Base-by-base conservation (phyloP, 2,888 invertebrate genomes). In the Drosophila tanythrix region DNA sequence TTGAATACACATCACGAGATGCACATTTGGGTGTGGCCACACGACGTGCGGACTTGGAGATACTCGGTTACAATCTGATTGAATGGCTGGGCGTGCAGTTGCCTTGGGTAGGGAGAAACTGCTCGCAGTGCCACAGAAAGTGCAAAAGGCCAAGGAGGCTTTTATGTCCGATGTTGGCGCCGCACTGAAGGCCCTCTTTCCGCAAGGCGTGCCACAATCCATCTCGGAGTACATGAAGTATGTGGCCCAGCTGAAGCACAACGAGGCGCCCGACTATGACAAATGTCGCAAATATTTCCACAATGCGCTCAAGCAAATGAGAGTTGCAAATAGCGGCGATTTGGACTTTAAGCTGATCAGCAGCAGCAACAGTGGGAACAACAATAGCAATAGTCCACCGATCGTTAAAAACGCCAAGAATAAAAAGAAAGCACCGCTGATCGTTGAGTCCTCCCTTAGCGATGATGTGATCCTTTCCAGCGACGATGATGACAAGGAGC, bases 1-100 rank as follows among this genome's bases (percentile, higher is more conserved):
- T 99, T 72, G 98, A 99, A 91, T 99, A 98, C 92, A 97, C 98
- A 0, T 99, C 99, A 81, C 94, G 98, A 71, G 99, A 99, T 94
- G 99, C 99, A 5, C 99, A 99, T 93, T 94, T 96, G 81, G 99
- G 99, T 93, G 96, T 96, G 55, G 94, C 96, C 38, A 98, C 98
- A 18, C 96, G 97, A 95, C 94, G 99, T 52, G 97, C 98, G 0
- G 99, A 99, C 93, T 93, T 99, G 25, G 99, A 99, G 94, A 98
- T 99, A 80, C 94, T 99, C 6, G 97, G 96, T 1, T 99, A 97
- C 92, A 99, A 99, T 93, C 94, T 99, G 92, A 94, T 99, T 50
- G 97, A 98, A 89, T 99, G 99, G 99, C 91, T 97, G 50, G 95
- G 96, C 31, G 96, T 96, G 0, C 94, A 94, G 73, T 93, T 99